A percentile compares a stretch with the other conserved stretches of the same genome.
Conservation (phyloP, 37 sponge, comb jelly and placozoan genomes). For the Geodia barretti region DNA sequence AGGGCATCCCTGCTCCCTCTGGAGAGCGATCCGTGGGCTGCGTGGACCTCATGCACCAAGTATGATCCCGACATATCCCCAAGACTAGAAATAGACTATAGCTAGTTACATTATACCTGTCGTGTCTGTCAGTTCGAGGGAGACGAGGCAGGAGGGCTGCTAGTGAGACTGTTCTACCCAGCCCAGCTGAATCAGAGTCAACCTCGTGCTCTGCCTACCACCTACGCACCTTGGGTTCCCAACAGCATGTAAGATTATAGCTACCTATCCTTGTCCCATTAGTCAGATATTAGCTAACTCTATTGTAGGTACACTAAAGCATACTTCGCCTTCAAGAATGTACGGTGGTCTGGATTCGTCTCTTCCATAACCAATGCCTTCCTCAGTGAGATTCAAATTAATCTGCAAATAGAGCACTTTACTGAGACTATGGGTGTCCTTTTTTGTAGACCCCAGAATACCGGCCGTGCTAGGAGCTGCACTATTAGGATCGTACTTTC, state of each 20-base stretch:
- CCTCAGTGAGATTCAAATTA: constrained; percentile 6
- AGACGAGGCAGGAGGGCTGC: constrained; percentile 18
- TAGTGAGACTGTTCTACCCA: constrained; percentile 73
- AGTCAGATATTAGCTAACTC: too few species aligned
- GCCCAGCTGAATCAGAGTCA: neutral
- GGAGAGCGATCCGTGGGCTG: constrained; percentile 60
- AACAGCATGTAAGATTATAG: constrained; percentile 8
- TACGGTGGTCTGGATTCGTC: neutral
- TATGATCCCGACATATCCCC: neutral
- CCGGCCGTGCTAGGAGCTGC: constrained; percentile 58
- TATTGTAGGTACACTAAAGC: constrained; percentile 42
- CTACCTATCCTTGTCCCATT: too few species aligned
- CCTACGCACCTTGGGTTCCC: constrained; percentile 43
- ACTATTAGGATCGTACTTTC: constrained; percentile 1
- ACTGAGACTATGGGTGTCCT: neutral
- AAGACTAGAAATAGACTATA: too few species aligned
- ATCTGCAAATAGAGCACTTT: neutral
- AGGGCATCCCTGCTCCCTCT: constrained; percentile 58
- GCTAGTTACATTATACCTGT: too few species aligned
- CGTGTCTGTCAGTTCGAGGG: neutral
- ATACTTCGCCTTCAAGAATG: constrained; percentile 19
- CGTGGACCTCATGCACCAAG: constrained; percentile 63
- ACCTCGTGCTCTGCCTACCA: neutral
- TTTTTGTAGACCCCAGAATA: constrained; percentile 33
- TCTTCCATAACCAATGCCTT: neutral